Conservation (phyloP, 2,888 invertebrate genomes). For the Rhingia rostrata region DNA sequence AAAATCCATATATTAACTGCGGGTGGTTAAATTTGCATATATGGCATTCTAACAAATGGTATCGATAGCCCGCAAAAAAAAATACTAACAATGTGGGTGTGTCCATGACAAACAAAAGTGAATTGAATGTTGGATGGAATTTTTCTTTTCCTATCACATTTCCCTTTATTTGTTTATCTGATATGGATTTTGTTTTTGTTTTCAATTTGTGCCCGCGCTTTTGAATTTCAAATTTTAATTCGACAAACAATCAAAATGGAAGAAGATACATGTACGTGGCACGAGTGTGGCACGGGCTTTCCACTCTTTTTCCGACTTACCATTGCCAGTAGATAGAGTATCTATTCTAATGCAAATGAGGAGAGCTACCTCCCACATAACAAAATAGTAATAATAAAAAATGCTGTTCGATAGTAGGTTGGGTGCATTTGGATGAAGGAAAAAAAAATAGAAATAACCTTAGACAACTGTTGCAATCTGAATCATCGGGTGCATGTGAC, state of each 20-base stretch:
- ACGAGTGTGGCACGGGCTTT: conserved; percentile 46
- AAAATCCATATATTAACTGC: conserved; percentile 6
- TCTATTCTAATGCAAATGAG: conserved; percentile 38
- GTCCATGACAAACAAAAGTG: conserved; percentile 6
- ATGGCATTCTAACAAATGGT: neutral
- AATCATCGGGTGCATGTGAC: conserved; percentile 6
- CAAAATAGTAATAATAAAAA: neutral
- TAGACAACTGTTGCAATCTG: conserved; percentile 1
- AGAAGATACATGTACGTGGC: conserved; percentile 18
- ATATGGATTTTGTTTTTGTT: conserved; percentile 17
- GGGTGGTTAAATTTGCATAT: conserved; percentile 2
- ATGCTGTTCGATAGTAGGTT: neutral
- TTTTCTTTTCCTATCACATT: conserved; percentile 5
- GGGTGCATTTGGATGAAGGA: neutral
- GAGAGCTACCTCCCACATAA: conserved; percentile 22
- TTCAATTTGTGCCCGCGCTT: neutral
- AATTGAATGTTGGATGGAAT: conserved; percentile 17
- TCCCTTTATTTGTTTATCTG: conserved; percentile 19
- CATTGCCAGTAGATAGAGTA: conserved; percentile 12
- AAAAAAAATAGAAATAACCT: neutral
- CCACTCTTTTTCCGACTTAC: neutral
- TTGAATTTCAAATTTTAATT: conserved; percentile 24
- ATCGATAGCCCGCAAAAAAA: conserved; percentile 2
- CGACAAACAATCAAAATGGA: neutral
- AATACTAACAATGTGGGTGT: conserved; percentile 16